phyloP scores from a whole-genome alignment of 2,113 vertebrate genomes.

The Micromys minutus region DNA sequence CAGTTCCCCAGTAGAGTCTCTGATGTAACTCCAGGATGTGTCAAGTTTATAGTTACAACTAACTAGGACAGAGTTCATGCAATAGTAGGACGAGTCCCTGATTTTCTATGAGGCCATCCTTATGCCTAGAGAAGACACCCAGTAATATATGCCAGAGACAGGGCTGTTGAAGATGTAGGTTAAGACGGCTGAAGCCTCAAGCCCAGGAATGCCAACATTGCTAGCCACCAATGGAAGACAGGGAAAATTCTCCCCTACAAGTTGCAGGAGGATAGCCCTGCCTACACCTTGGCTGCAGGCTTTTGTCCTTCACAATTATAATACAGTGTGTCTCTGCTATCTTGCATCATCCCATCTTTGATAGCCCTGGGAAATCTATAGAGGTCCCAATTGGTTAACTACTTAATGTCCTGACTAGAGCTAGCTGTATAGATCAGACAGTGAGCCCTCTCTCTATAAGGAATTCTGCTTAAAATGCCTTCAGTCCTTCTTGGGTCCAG shows the following conservation, averaged over 20 bases:
- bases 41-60: background rate
- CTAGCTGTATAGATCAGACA: background rate
- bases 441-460: background rate
- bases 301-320: background rate
- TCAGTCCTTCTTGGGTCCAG: background rate
- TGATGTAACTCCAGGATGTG: background rate
- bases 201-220: background rate
- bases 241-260: background rate
- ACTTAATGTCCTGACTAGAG: background rate
- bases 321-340: background rate
- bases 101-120: background rate
- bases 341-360: background rate
- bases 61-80: background rate
- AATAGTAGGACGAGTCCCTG: background rate
- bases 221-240: background rate
- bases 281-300: background rate
- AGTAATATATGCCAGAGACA: background rate
- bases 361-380: background rate
- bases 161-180: background rate
- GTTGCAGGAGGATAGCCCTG: background rate
- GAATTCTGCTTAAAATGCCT: accelerated
- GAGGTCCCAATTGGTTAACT: background rate
- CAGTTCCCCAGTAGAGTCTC: background rate
- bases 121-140: background rate
- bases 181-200: accelerated